Evolutionary conservation across 2,888 invertebrate genomes (phyloP), one percentile per base, ranked within the genome.

Genomic region (Nysson spinosus): DNA sequence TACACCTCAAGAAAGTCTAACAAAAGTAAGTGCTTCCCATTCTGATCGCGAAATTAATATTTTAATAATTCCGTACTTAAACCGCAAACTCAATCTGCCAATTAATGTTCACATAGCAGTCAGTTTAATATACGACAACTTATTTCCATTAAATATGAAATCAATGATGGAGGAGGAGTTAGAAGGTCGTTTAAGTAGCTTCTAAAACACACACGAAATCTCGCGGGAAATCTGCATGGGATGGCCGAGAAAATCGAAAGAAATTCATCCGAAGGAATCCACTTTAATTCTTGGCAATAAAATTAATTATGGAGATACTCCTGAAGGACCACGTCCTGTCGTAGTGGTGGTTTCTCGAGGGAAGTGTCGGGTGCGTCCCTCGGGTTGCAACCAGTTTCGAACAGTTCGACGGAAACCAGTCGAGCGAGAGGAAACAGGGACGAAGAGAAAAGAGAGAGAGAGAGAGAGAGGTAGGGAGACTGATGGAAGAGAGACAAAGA

Each of bases 391-490:
- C 80, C 82, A 82, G 82, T 83, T 83, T 81, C 79, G 80, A 83
- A 83, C 79, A 79, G 82, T 84, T 84, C 82, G 82, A 81, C 73
- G 83, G 79, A 80, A 83, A 84, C 82, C 83, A 83, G 82, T 82
- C 81, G 81, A 81, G 82, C 79, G 82, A 77, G 76, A 76, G 63
- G 67, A 49, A 42, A 57, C 51, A 67, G 65, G 61, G 68, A n/a
- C n/a, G n/a, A 51, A 54, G 50, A 47, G 49, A 62, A 44, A 51
- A 60, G 52, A 51, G 62, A 60, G 44, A 58, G 66, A 37, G 46
- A 58, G 3, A 24, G 47, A 19, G 14, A 17, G 22, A n/a, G 17
- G 22, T 9, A 35, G 12, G 3, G 11, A 9, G 24, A 24, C n/a
- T n/a, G n/a, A 20, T 11, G 17, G 44, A n/a, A 79, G 79, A 72